Evolutionary conservation across 2,888 invertebrate species (phyloP), one percentile per base, ranked within the genome.

Genomic region (Priocnemis perturbator): DNA sequence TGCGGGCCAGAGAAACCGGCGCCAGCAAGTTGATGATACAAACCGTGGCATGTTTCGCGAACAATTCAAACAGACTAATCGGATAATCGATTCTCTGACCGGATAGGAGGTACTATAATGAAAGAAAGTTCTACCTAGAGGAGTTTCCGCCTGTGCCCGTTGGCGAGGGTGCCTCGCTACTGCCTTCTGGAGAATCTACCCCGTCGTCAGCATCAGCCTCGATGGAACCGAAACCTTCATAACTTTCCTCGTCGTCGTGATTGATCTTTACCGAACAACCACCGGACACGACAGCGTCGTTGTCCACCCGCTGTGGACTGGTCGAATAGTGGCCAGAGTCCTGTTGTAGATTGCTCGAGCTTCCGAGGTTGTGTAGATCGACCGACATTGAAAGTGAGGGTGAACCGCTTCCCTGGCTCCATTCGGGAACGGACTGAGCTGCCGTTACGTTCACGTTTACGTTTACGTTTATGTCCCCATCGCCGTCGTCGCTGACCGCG

Each of bases 201-300:
- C 84, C 86, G 66, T 81, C 81, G 60, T 81, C 78, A 26, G 70
- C 69, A 21, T 79, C 81, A 11, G 73, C 79, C 65, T 83, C 81
- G 68, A 81, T 85, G 67, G 84, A 86, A 0, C 88, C 88, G 65
- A 88, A 87, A 0, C 83, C 88, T 64, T 89, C 88, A 87, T 85
- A 89, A 44, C 84, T 84, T 65, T 87, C 88, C 69, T 88, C 88
- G 69, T 85, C 85, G 53, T 78, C 79, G 71, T 78, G 75, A 56
- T 60, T 72, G 50, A 73, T 69, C 55, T 53, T 61, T 11, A 76
- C 66, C 14, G 77, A 76, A 11, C 37, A 37, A 11, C 11, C 37
- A 48, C 68, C 61, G 61, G 50, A 50, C 17, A 50, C 50, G 59
- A 45, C 20, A 11, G 47, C 48, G 19, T 57, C 47, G 15, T 58